Percentiles rank a stretch among this genome's conserved stretches.
phyloP scores from a whole-genome alignment of 2,888 invertebrate genomes.

The Euplexia lucipara region DNA sequence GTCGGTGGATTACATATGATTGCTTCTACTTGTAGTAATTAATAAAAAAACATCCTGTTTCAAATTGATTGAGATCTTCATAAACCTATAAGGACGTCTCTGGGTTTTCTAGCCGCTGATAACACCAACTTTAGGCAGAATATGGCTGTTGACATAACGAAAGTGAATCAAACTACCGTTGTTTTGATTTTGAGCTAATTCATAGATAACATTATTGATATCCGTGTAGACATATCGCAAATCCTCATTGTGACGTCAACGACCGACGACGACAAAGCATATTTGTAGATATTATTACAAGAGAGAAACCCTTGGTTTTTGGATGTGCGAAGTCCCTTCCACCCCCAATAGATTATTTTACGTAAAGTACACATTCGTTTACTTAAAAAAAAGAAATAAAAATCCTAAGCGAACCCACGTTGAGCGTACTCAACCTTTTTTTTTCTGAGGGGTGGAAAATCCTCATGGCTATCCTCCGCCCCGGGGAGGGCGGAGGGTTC shows the following conservation, averaged over 20 bases:
- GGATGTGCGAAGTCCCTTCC: too few relatives aligned
- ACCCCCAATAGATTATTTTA: too few relatives aligned
- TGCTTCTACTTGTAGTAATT: neutral
- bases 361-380: too few relatives aligned
- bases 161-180: constrained; percentile 1
- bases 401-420: too few relatives aligned
- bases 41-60: constrained; percentile 22
- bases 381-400: too few relatives aligned
- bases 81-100: neutral
- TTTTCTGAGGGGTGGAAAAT: too few relatives aligned
- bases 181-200: constrained; percentile 9
- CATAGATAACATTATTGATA: constrained; percentile 23
- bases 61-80: constrained; percentile 6
- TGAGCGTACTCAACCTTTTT: too few relatives aligned
- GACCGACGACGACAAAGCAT: neutral
- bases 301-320: too few relatives aligned
- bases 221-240: constrained; percentile 11
- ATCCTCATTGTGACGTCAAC: constrained; percentile 3
- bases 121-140: constrained; percentile 2
- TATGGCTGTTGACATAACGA: neutral
- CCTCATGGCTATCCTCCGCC: too few relatives aligned
- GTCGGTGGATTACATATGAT: too few relatives aligned
- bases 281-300: too few relatives aligned
- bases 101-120: constrained; percentile 11
- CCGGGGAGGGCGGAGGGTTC: too few relatives aligned